Base-by-base conservation (phyloP, 2,888 invertebrate species). In the Neelides folsomi region DNA sequence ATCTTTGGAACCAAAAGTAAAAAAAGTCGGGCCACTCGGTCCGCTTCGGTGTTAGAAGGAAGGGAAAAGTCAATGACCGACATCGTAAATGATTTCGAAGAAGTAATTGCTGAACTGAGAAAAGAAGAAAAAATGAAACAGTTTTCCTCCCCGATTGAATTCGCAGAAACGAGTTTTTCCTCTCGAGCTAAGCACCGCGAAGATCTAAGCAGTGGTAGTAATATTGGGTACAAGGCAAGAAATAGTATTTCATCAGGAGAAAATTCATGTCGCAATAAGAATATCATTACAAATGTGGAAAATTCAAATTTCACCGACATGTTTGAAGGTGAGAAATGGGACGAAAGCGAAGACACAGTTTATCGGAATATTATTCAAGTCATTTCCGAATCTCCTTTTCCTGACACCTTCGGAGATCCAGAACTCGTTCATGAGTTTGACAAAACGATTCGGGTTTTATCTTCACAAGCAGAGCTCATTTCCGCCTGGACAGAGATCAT, bases 391-490 rank as follows among this genome's bases (percentile, higher is more conserved):
- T 46, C 60, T 8, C 54, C 61, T 2, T 56, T 58, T 1, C 53
- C 54, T 1, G 58, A 62, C 18, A 43, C 53, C 36, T 48, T 49
- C 2, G 52, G 54, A 6, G 59, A 61, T 40, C 44, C 53, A 2
- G 55, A 56, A 19, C 20, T 59, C 2, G 36, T 57, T 6, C 43
- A 51, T 6, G 50, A 63, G 35, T 44, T 63, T 46, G 60, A 56
- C 1, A 47, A 38, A 16, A 42, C 35, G n/a, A 54, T 49, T 20
- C 55, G 51, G 35, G 49, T 52, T 20, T 34, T 63, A 40, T 49
- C 57, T 15, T 55, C 60, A 8, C 63, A 63, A 49, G 58, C 59
- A 48, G 60, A 63, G 45, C 52, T 63, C 4, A 55, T 62, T 4
- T 15, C 36, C 1, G 47, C 54, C 9, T 63, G 63, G 63, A 46